Percentiles rank a stretch among this genome's conserved stretches.
Evolutionary conservation across 2,113 vertebrate species (phyloP).

Genomic region (Setophaga petechia): DNA sequence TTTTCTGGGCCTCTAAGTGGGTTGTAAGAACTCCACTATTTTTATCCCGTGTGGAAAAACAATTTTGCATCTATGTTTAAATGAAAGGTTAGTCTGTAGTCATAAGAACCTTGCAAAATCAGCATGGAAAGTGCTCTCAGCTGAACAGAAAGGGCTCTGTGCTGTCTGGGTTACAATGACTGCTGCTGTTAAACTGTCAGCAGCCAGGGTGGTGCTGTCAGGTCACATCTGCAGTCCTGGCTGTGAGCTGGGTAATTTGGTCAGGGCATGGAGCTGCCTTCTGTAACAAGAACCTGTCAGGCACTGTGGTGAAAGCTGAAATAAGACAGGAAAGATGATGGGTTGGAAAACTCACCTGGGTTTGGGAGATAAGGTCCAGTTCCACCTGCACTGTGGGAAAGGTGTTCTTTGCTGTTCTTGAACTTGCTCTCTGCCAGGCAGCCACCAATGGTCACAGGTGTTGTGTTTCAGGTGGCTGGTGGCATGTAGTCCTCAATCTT

Average conservation of each 20-base stretch:
- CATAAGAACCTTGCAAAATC: constrained; percentile 11
- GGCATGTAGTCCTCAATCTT: constrained; percentile 97
- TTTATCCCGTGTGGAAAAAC: constrained; percentile 27
- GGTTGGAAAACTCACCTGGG: background rate
- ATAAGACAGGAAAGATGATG: background rate
- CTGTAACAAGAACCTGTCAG: background rate
- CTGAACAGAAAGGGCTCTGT: background rate
- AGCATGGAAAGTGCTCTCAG: background rate
- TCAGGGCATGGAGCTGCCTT: background rate
- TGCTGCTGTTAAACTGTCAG: background rate
- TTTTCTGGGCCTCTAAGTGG: constrained; percentile 13
- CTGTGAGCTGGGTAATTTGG: background rate
- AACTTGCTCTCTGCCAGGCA: background rate
- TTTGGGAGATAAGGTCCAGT: background rate
- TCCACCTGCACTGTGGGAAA: background rate
- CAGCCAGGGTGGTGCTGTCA: background rate
- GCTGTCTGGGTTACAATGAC: background rate
- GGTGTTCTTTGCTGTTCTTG: background rate
- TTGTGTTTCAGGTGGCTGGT: constrained; percentile 90
- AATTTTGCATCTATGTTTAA: constrained; percentile 40
- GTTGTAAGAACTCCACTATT: constrained; percentile 16
- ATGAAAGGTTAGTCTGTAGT: constrained; percentile 25
- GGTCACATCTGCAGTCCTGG: background rate
- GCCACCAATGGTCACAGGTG: background rate
- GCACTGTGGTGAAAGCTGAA: background rate